Percentiles rank a stretch among this genome's conserved stretches.
Conservation (phyloP, 2,888 invertebrate genomes). For the Caenorhabditis zanzibari region DNA sequence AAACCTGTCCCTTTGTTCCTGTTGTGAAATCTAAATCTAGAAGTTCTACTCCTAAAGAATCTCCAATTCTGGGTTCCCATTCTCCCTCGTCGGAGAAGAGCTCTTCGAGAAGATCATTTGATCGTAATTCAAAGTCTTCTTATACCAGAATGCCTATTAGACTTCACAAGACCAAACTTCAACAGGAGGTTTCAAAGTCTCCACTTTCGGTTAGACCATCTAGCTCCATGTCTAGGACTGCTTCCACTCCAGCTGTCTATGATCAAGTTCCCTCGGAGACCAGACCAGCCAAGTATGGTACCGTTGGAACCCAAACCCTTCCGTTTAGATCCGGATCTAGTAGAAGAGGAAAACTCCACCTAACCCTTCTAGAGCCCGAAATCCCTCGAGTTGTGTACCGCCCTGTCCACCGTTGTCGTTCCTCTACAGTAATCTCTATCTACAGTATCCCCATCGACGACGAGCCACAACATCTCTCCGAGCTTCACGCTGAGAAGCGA, state of each 20-base stretch:
- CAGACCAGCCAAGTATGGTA: not conserved
- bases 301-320: conserved; percentile 5
- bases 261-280: not conserved
- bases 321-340: not conserved
- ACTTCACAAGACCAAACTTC: not conserved
- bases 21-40: not conserved
- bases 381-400: not conserved
- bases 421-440: conserved; percentile 27
- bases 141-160: not conserved
- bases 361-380: not conserved
- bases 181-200: not conserved
- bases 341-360: not conserved
- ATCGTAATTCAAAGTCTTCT: conserved; percentile 1
- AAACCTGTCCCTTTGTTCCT: not conserved
- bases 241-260: conserved; percentile 3
- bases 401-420: not conserved
- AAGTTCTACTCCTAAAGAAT: not conserved
- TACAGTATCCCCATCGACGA: conserved; percentile 32
- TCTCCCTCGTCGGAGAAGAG: conserved; percentile 1
- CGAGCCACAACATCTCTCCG: conserved; percentile 22
- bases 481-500: conserved; percentile 59
- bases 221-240: not conserved
- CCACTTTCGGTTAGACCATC: not conserved
- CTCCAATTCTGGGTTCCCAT: not conserved
- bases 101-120: conserved; percentile 8